Conservation (phyloP, 2,113 vertebrate species). For the Pavo muticus region DNA sequence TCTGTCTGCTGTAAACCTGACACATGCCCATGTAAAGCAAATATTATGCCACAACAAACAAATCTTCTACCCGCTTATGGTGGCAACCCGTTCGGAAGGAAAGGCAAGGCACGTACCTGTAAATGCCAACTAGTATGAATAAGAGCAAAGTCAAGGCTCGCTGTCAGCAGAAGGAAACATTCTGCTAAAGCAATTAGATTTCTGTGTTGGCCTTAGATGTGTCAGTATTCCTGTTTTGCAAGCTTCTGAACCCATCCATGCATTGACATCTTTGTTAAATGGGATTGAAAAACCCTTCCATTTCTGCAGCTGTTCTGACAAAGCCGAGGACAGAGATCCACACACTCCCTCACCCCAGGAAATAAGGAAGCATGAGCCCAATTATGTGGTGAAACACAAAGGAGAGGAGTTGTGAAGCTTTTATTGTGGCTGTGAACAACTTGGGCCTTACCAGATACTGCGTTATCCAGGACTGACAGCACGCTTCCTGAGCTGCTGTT, state of each 20-base stretch:
- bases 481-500: background rate
- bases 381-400: accelerated
- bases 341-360: accelerated
- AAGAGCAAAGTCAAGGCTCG: background rate
- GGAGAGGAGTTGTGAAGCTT: background rate
- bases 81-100: background rate
- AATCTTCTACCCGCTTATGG: background rate
- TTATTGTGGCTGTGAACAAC: background rate
- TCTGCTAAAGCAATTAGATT: background rate
- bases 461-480: background rate
- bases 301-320: background rate
- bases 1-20: conserved; percentile 28
- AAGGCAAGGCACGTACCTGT: background rate
- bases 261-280: background rate
- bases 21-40: background rate
- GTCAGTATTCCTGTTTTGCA: background rate
- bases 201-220: accelerated
- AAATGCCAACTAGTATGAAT: background rate
- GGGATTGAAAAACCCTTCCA: background rate
- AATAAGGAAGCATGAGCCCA: background rate
- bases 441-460: background rate
- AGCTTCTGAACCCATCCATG: background rate
- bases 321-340: background rate
- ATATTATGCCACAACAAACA: conserved; percentile 44
- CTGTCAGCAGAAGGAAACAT: background rate